Base-by-base conservation (phyloP, 1,140 invertebrate species). In the Drosophila bocqueti region DNA sequence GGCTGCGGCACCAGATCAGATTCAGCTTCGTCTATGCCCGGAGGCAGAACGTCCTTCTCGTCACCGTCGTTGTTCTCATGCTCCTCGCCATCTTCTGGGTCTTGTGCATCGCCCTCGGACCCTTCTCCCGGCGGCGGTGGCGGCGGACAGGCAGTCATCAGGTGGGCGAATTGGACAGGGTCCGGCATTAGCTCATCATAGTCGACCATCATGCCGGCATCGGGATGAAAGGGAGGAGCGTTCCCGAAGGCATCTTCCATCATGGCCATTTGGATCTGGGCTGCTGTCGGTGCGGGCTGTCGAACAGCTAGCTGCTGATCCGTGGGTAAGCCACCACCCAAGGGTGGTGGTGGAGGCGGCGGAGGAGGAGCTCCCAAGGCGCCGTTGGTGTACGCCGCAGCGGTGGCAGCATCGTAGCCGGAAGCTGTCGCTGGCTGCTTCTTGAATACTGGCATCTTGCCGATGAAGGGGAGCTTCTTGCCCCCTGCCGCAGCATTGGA, bases 391-490 rank as follows among this genome's bases (percentile, higher is more conserved):
- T 81, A 89, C 13, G 36, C 50, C 11, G 46, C 31, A 38, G 36
- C 46, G 6, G 46, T 18, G 6, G 50, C 31, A 15, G 49, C 31
- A 4, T 78, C 75, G 21, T 77, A 77, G n/a, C 16, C 40, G 9
- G 61, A 34, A 8, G 67, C 21, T 16, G 64, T 58, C 15, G 55
- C 11, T 3, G 81, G 78, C 55, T 95, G 94, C 57, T 96, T 96
- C 74, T 96, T 96, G 55, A 96, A 95, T 42, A 96, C 84, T 3
- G 95, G 96, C 93, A 96, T 94, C 77, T 95, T 93, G 2, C 95
- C 96, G 54, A 96, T 96, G 65, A 96, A 96, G 0, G 95, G 95
- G 38, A 96, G 77, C 78, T 96, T 96, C n/a, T 95, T 94, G 47
- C 83, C 91, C 8, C 63, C 62, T 4, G 82, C 54, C 6, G 73